Percentiles rank a stretch among this genome's conserved stretches.
Conservation (phyloP, 2,797 vertebrate species). For the Leptoclinus maculatus region DNA sequence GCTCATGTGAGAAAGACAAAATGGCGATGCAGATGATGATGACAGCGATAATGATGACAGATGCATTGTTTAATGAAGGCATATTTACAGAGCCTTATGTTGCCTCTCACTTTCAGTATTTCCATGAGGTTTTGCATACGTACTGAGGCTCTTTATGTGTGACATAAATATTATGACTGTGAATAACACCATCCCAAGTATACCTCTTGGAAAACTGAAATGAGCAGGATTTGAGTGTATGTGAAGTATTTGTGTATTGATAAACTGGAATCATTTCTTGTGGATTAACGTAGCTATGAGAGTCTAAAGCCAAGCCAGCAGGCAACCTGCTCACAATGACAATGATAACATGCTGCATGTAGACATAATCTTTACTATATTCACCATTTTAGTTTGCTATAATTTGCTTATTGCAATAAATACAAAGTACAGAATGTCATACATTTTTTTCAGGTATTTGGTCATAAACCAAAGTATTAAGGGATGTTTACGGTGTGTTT, state of each 20-base stretch:
- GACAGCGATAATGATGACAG: slow-evolving; percentile 48
- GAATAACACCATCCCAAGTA: not conserved
- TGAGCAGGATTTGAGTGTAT: not conserved
- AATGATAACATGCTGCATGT: not conserved
- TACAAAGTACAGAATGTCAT: not conserved
- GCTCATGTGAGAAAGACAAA: slow-evolving; percentile 56
- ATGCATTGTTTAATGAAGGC: slow-evolving; percentile 33
- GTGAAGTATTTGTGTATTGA: not conserved
- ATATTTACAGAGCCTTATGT: slow-evolving; percentile 14
- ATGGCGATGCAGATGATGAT: slow-evolving; percentile 42
- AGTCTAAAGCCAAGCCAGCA: not conserved
- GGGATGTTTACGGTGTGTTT: not conserved
- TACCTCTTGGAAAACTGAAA: not conserved
- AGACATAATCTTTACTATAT: too few relatives aligned
- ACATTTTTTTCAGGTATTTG: not conserved
- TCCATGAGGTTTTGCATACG: not conserved
- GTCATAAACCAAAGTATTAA: not conserved
- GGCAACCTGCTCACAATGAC: not conserved
- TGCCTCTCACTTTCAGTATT: not conserved
- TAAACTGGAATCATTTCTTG: not conserved
- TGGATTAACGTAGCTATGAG: not conserved
- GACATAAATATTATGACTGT: not conserved
- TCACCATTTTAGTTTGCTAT: not conserved
- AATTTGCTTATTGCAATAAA: not conserved
- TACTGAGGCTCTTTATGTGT: not conserved